Evolutionary conservation across 2,113 vertebrate genomes (phyloP), one percentile per base, ranked within the genome.

Genomic region (Sinocyclocheilus anophthalmus): DNA sequence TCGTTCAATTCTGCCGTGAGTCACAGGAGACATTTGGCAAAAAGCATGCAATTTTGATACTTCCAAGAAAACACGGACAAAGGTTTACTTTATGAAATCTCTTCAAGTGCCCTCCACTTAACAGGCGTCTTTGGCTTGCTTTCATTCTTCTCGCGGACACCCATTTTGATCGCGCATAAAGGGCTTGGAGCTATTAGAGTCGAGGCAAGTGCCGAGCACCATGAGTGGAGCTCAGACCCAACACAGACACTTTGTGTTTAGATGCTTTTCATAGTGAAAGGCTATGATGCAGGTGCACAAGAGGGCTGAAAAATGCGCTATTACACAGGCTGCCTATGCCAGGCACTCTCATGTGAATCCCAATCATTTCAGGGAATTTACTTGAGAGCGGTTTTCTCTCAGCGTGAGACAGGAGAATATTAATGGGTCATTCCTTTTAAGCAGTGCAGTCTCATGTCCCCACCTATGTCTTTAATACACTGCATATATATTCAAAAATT

Each of bases 81-180:
- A 53, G 77, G 70, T 83, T 30, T 83, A 85, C 86, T 89, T 87
- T 84, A 83, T 55, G 57, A 83, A 87, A 85, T 87, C 79, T 81
- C 83, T 87, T 73, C 26, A 76, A 89, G 88, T 89, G 88, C 86
- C 86, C 88, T 87, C 65, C 88, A 85, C 86, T 89, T 89, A 85
- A 84, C 72, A 85, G 83, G 76, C 73, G 79, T 79, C 83, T 83
- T 89, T 85, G 88, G 73, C 88, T 87, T 86, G 72, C 88, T 89
- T 79, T 73, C 88, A 42, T n/a, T 79, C n/a, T 76, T 83, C 82
- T 45, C 24, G 65, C 57, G 77, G 83, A 89, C 83, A 85, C 88
- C 73, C 86, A 89, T 87, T 89, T 88, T 59, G 24, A 33, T 83
- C 33, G 65, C 26, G 63, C 70, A 85, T 87, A 87, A 89, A 89